Base-by-base conservation (phyloP, 2,888 invertebrate genomes). In the Lithophane socia region DNA sequence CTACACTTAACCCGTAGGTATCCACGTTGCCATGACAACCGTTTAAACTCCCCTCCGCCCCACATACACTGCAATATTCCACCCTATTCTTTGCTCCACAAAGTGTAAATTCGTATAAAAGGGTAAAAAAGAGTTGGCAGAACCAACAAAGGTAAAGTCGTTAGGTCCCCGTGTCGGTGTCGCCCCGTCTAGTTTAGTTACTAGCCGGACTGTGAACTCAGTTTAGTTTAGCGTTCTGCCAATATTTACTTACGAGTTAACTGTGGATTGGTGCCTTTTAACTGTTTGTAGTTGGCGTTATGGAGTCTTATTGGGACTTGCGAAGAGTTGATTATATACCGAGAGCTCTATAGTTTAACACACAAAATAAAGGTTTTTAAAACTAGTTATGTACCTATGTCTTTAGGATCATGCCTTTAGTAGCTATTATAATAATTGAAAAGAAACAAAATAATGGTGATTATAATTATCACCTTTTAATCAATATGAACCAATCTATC, bases 131-230 rank as follows among this genome's bases (percentile, higher is more conserved):
- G 87, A 90, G 88, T 90, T 89, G 75, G 81, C n/a, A 58, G 86
- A 88, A 90, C 90, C 91, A 91, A 89, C 86, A 88, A 87, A 85
- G 84, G 86, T 92, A 91, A 92, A 86, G 80, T 88, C 86, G 92
- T 93, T 93, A 92, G 88, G 83, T 87, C 76, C 82, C 79, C 88
- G 91, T 89, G 90, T 91, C 91, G 86, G 88, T 89, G 83, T 88
- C 90, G 89, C 86, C 80, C 87, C 88, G 87, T 88, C 89, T 90
- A 91, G 88, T 89, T 91, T 89, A 86, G 92, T 92, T 90, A 92
- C 81, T 88, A 91, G 86, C 76, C 80, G 81, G 80, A 75, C 78
- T 80, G 71, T 44, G 88, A 90, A 92, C 91, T 88, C 82, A 90
- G 90, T 92, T 86, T 66, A 83, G 80, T 86, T 86, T 82, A 81